Evolutionary conservation across 2,888 invertebrate genomes (phyloP).

Genomic region (Buathra laborator): DNA sequence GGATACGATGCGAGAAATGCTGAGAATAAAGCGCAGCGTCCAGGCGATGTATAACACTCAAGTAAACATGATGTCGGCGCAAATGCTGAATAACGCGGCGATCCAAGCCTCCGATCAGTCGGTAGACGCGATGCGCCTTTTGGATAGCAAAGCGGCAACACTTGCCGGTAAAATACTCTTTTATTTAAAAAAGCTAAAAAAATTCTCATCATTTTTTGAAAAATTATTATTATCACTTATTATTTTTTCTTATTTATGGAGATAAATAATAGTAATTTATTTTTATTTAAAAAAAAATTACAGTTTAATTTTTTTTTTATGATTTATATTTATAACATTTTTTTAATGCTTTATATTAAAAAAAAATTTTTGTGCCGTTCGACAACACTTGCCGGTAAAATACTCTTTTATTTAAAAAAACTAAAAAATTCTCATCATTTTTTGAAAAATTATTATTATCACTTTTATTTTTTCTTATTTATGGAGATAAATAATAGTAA

Average conservation of each 20-base stretch:
- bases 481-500: no score
- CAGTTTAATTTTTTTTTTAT: no score
- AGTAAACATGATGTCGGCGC: conserved; percentile 99
- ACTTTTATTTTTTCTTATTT: conserved; percentile 9
- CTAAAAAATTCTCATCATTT: neutral
- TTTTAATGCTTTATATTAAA: neutral
- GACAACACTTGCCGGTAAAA: no score
- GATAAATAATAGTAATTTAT: no score
- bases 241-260: neutral
- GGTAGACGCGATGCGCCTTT: conserved; percentile 94
- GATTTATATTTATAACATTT: neutral
- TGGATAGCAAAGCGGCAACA: conserved; percentile 92
- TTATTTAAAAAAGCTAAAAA: conserved; percentile 13
- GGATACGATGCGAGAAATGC: conserved; percentile 99
- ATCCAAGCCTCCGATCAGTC: conserved; percentile 90
- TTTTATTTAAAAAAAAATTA: neutral
- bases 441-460: neutral
- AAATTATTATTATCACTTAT: neutral
- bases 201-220: neutral
- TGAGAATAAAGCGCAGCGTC: conserved; percentile 98
- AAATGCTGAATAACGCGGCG: conserved; percentile 94
- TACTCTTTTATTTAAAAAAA: conserved; percentile 17
- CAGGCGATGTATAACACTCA: conserved; percentile 99
- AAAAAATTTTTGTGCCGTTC: neutral
- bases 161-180: conserved; percentile 56